Evolutionary conservation across 2,888 invertebrate species (phyloP), one percentile per base, ranked within the genome.

Genomic region (Octodonta nipae): DNA sequence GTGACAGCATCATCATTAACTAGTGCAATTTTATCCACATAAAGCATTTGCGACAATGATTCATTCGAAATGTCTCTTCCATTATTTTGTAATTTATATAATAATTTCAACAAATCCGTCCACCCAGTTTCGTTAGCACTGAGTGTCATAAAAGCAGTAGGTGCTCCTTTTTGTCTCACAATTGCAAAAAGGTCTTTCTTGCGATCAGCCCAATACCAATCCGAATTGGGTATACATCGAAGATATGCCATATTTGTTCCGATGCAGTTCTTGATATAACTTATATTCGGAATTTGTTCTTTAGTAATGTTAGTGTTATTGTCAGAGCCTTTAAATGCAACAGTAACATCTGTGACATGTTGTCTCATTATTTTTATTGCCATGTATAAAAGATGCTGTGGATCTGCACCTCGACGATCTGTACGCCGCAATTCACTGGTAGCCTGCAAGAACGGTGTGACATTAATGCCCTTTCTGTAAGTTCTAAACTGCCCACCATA

Each of bases 11-110:
- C 40, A 11, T 34, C 31, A 24, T 40, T 37, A 6, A 33, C 15
- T 14, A 33, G 15, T 17, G 15, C 15, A 5, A n/a, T 45, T 38
- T 33, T 42, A 34, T 26, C 17, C 12, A 31, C 30, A 33, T 24
- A 38, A 14, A 5, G 14, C 28, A 26, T 35, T 27, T 34, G 14
- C 11, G 38, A 27, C 15, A 34, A 13, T 32, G 22, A 33, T 28
- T 24, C 8, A 28, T 37, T 32, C 52, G 30, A n/a, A 5, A 32
- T 24, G 3, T 28, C 29, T 15, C 2, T n/a, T 26, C 12, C 10
- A 25, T 15, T 22, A 11, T 34, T 7, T 13, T 30, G 29, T 12
- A 34, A 46, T 44, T 54, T 58, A 36, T 52, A 49, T 3, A 62
- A 13, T 5, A 10, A 2, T 25, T 37, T 47, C 1, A 62, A 44